These are phyloP conservation scores for Chorisops tibialis DNA, from an alignment of 2,888 invertebrate genomes.

Conservation along the genomic window DNA sequence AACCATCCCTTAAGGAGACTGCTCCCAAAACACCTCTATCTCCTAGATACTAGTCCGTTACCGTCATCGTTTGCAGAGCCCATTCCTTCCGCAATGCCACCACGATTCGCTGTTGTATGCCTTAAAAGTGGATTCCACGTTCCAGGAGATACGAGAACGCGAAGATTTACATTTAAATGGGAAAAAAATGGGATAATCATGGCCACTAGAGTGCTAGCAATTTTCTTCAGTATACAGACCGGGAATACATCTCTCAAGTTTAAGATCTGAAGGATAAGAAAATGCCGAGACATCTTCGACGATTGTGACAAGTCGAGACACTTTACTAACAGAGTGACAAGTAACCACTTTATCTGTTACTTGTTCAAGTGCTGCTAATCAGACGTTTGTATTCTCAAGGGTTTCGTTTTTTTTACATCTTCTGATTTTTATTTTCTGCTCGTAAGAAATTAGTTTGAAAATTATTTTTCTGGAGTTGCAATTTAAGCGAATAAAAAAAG, in stretches of 20 bases:
- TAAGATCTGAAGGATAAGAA: neutral
- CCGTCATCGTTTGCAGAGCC: neutral
- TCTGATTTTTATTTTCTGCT: too few relatives aligned
- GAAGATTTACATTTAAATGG: conserved; percentile 33
- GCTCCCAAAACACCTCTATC: neutral
- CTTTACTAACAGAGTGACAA: conserved; percentile 21
- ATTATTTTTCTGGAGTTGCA: too few relatives aligned
- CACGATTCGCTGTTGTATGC: too few relatives aligned
- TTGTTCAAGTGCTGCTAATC: conserved; percentile 23
- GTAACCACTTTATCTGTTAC: conserved; percentile 24
- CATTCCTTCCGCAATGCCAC: neutral
- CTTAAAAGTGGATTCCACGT: neutral
- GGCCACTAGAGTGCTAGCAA: conserved; percentile 32
- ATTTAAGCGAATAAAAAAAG: too few relatives aligned
- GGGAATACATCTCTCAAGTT: conserved; percentile 10
- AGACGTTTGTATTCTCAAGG: conserved; percentile 19
- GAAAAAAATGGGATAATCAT: conserved; percentile 34
- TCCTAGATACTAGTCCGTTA: neutral
- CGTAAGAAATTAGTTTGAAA: too few relatives aligned
- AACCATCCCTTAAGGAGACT: neutral
- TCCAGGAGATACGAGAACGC: conserved; percentile 7
- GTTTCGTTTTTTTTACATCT: neutral
- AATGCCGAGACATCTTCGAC: conserved; percentile 4
- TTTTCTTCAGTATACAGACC: conserved; percentile 27
- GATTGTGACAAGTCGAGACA: conserved; percentile 21